phyloP scores from a whole-genome alignment of 2,888 invertebrate species.

The Iphiclides podalirius region DNA sequence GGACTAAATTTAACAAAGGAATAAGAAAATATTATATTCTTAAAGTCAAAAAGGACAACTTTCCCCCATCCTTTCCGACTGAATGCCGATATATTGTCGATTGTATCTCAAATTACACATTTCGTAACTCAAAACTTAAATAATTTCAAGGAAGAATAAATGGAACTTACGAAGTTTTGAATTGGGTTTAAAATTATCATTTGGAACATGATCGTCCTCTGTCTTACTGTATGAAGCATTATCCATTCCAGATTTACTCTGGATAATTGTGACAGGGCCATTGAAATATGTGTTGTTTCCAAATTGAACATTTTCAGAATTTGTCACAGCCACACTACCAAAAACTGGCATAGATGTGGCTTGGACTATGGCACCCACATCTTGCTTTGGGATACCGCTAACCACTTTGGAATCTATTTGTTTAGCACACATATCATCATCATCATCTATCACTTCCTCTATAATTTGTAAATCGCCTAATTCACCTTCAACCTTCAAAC shows the following conservation, averaged over 20 bases:
- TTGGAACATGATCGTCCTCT: slow-evolving; percentile 41
- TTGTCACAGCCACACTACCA: slow-evolving; percentile 82
- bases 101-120: too few relatives aligned
- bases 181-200: slow-evolving; percentile 15
- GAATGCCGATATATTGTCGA: too few relatives aligned
- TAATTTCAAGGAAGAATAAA: too few relatives aligned
- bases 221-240: slow-evolving; percentile 52
- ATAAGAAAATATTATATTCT: too few relatives aligned
- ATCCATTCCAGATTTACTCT: slow-evolving; percentile 58
- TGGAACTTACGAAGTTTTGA: slow-evolving; percentile 27
- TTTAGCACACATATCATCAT: slow-evolving; percentile 33
- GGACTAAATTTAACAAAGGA: too few relatives aligned
- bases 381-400: slow-evolving; percentile 22
- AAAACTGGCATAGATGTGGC: slow-evolving; percentile 46
- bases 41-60: too few relatives aligned
- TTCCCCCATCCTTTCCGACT: too few relatives aligned
- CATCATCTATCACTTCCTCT: slow-evolving; percentile 49
- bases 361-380: slow-evolving; percentile 35
- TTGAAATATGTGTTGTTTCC: slow-evolving; percentile 89
- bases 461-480: slow-evolving; percentile 57
- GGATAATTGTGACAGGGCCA: slow-evolving; percentile 87
- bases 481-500: slow-evolving; percentile 55
- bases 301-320: slow-evolving; percentile 86
- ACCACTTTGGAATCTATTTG: slow-evolving; percentile 32
- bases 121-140: too few relatives aligned